Base-by-base conservation (phyloP, 2,113 vertebrate species). In the Etheostoma spectabile region DNA sequence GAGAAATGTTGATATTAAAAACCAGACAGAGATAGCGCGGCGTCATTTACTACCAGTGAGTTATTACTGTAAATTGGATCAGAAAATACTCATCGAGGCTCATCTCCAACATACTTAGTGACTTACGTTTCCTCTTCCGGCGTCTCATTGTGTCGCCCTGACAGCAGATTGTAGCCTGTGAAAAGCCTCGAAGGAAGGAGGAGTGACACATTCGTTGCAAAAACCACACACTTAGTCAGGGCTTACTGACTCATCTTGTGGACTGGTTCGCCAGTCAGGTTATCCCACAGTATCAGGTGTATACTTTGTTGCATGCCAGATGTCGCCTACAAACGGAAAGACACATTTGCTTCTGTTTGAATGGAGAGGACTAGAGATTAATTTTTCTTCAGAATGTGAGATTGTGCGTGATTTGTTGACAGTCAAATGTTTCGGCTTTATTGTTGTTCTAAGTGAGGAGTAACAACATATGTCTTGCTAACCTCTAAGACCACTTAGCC, bases 1-100 rank as follows among this genome's bases (percentile, higher is more conserved):
- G 8, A 88, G 82, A 86, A 88, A 90, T 49, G 78, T 82, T 82
- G 90, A 93, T 92, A 94, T 92, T 87, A 93, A 94, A 93, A 92
- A 91, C 53, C 81, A 74, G 74, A 63, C 65, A 22, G 64, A 85
- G 89, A 90, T 79, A 90, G 49, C 57, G 4, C 33, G 0, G 38
- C 55, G 27, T 87, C 88, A 86, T 85, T 87, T 82, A 16, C 78
- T 79, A 77, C 84, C 57, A 84, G 72, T 57, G 73, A 90, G 38
- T 86, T 89, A 92, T 92, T 90, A 88, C 82, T 64, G 89, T 71
- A 90, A 93, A 93, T 82, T 79, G 85, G 80, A 91, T 91, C 79
- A 84, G 85, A 86, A 84, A 85, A 81, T 67, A 52, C 79, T 83
- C 65, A 80, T 83, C 38, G 33, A 63, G 48, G 66, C 45, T 85